phyloP scores from a whole-genome alignment of 2,888 invertebrate species.

The Petrolisthes cinctipes region DNA sequence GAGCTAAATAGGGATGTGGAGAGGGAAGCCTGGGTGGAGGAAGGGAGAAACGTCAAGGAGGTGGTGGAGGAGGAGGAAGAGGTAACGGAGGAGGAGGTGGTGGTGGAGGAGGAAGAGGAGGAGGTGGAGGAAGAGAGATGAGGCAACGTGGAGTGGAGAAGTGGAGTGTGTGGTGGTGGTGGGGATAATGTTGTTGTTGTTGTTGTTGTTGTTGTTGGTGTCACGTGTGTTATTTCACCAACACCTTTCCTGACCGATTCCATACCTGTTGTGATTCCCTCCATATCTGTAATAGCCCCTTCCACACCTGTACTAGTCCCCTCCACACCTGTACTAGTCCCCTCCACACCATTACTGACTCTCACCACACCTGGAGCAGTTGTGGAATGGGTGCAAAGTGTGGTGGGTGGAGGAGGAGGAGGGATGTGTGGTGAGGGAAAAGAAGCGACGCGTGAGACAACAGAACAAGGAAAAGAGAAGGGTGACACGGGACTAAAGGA shows the following conservation, averaged over 20 bases:
- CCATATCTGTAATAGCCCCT: too few species aligned
- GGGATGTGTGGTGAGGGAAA: neutral
- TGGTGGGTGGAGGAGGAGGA: neutral
- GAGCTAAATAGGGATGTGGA: neutral
- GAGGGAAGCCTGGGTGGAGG: neutral
- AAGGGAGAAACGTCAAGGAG: neutral
- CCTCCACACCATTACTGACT: too few species aligned
- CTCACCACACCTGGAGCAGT: too few species aligned
- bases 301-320: too few species aligned
- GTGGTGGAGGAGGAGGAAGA: neutral
- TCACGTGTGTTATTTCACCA: too few species aligned
- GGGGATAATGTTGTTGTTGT: neutral
- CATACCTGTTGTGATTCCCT: too few species aligned
- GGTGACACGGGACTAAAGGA: neutral
- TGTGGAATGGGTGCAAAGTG: neutral
- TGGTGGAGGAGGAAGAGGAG: neutral
- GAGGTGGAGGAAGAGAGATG: neutral
- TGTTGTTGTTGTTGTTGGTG: neutral
- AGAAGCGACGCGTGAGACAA: neutral
- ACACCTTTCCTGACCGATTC: too few species aligned
- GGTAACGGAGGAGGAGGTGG: neutral
- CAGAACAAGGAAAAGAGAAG: neutral
- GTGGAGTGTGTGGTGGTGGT: neutral
- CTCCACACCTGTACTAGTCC: too few species aligned
- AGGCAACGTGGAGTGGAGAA: neutral